Conservation (phyloP, 2,888 invertebrate species). For the Cheilosia vernalis region DNA sequence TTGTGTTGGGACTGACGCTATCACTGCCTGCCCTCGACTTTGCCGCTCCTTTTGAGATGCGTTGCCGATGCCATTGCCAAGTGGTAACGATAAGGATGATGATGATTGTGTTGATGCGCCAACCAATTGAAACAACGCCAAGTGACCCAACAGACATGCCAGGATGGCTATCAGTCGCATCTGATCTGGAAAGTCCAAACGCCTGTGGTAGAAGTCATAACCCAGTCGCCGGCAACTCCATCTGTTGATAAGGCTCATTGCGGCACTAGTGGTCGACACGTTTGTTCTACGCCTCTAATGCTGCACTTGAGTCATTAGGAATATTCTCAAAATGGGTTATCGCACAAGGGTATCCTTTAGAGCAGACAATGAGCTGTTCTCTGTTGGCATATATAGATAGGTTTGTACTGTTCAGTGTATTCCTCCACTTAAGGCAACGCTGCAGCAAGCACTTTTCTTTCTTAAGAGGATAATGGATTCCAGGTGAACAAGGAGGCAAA, state of each 20-base stretch:
- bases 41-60: constrained; percentile 21
- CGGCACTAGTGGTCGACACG: constrained; percentile 3
- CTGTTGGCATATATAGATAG: background rate
- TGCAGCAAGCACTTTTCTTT: constrained; percentile 39
- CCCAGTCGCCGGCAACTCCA: constrained; percentile 23
- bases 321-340: constrained; percentile 54
- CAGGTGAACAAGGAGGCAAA: constrained; percentile 58
- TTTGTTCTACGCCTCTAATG: constrained; percentile 12
- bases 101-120: constrained; percentile 54
- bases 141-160: constrained; percentile 47
- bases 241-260: constrained; percentile 56
- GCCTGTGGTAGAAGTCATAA: constrained; percentile 3
- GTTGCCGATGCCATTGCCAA: constrained; percentile 46
- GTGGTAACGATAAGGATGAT: constrained; percentile 30
- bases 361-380: constrained; percentile 30
- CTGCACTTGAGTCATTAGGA: constrained; percentile 51
- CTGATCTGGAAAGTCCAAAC: constrained; percentile 34
- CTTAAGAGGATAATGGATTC: constrained; percentile 68
- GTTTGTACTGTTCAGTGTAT: background rate
- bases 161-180: constrained; percentile 36
- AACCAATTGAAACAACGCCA: constrained; percentile 66
- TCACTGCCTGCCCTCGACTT: constrained; percentile 63
- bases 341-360: constrained; percentile 32
- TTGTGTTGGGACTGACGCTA: constrained; percentile 58
- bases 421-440: constrained; percentile 37